A percentile compares a stretch with the other conserved stretches of the same genome.
These are phyloP conservation scores for Nomada ruficornis DNA, from an alignment of 2,888 invertebrate genomes.

Conservation along the genomic window DNA sequence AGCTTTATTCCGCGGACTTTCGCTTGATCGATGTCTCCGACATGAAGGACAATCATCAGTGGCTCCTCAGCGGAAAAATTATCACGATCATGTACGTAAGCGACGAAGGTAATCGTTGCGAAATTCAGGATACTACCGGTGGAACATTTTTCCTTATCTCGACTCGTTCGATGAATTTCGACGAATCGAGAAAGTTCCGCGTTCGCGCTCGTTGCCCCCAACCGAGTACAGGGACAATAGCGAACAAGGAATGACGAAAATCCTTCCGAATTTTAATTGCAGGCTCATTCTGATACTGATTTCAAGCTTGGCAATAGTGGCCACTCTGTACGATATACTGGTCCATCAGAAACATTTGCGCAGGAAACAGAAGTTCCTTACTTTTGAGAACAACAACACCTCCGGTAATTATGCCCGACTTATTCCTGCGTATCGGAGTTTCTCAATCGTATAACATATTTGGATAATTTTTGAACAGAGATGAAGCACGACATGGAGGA, in stretches of 20 bases:
- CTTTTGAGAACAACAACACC: slow-evolving; percentile 67
- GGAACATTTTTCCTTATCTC: neutral
- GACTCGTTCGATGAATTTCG: no score
- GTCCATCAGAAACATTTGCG: slow-evolving; percentile 71
- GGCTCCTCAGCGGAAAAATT: slow-evolving; percentile 78
- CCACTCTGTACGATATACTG: slow-evolving; percentile 80
- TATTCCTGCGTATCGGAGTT: neutral
- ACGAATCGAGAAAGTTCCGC: no score
- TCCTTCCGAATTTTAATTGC: slow-evolving; percentile 18
- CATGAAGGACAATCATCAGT: slow-evolving; percentile 76
- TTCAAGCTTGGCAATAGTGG: slow-evolving; percentile 75
- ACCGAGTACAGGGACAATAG: no score
- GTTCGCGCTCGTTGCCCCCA: no score
- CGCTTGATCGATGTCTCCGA: slow-evolving; percentile 79
- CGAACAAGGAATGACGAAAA: neutral
- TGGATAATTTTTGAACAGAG: slow-evolving; percentile 7
- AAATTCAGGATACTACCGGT: neutral
- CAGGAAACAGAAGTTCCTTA: slow-evolving; percentile 37
- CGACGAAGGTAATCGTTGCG: no score
- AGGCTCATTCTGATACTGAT: slow-evolving; percentile 73
- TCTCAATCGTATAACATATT: no score
- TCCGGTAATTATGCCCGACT: slow-evolving; percentile 19
- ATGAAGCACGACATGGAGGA: slow-evolving; percentile 45
- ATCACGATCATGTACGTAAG: slow-evolving; percentile 81
- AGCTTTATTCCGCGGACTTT: slow-evolving; percentile 81